Base-by-base conservation (phyloP, 2,113 vertebrate species). In the Prunella himalayana region DNA sequence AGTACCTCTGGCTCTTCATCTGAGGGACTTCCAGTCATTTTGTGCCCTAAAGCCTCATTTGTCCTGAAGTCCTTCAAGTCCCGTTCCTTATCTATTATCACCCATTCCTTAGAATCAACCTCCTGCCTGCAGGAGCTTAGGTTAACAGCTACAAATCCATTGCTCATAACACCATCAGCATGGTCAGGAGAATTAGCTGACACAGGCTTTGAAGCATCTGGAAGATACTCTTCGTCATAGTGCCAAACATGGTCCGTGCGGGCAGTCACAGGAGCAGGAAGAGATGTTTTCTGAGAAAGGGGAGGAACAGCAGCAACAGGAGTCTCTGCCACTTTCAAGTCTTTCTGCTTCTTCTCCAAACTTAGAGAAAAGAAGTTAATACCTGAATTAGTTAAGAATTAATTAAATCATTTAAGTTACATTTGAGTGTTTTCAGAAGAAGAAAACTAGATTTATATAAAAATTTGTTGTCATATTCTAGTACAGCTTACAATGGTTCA, bases 41-140 rank as follows among this genome's bases (percentile, higher is more conserved):
- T 99, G 93, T 98, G 98, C 57, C 98, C 98, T 98, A 98, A 82
- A 97, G 72, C 97, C 88, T 99, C 97, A 93, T 97, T 98, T 96
- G 97, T 97, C 91, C 97, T 97, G 95, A 98, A 98, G 95, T 98
- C 98, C 66, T 98, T 90, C 96, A 98, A 96, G 96, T 99, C 97
- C 64, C 98, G 98, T 85, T 99, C 98, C 56, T 98, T 98, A 94
- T 99, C 99, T 96, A 99, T 98, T 96, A 99, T 98, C 66, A 99
- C 99, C 99, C 99, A 99, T 90, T 99, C 99, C 92, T 98, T 99
- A 47, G 99, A 99, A 98, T 99, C 99, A 88, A 98, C 86, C 39
- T 99, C 99, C 90, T 99, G 99, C 95, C 98, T 98, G 95, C 98
- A 99, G 88, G 99, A 99, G 97, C 98, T 99, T 96, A 99, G 96